These are phyloP conservation scores for Brachypodius melanocephalos DNA, from an alignment of 2,113 vertebrate genomes.

Conservation along the genomic window DNA sequence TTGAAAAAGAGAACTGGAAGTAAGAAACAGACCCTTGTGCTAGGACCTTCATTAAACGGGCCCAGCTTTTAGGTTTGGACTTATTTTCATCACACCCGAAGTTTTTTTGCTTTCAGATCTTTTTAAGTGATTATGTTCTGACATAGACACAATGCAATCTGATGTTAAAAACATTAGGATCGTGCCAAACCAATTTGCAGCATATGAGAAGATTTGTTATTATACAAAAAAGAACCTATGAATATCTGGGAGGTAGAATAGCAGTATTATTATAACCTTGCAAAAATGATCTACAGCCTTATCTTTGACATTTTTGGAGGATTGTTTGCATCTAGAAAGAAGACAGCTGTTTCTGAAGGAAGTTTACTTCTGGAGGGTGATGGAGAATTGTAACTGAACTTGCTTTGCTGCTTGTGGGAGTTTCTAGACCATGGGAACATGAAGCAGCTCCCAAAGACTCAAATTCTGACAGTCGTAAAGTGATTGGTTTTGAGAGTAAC, in stretches of 20 bases:
- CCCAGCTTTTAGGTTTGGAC: not conserved
- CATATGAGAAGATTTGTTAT: not conserved
- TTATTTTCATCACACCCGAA: not conserved
- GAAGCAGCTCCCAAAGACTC: not conserved
- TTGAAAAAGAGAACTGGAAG: not conserved
- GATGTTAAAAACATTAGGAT: not conserved
- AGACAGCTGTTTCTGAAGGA: slow-evolving; percentile 20
- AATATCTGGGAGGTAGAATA: not conserved
- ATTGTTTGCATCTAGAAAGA: not conserved
- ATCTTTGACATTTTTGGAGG: not conserved
- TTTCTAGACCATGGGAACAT: not conserved
- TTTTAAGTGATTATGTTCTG: not conserved
- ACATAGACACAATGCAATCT: not conserved
- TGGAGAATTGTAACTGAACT: not conserved
- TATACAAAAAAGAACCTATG: not conserved
- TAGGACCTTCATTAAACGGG: not conserved
- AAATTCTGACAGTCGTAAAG: not conserved
- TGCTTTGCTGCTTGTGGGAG: not conserved
- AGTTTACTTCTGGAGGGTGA: not conserved
- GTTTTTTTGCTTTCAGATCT: not conserved
- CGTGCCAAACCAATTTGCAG: not conserved
- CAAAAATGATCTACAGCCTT: not conserved
- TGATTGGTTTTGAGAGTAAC: not conserved
- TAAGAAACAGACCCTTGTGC: not conserved
- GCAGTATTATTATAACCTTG: not conserved